Conservation (phyloP, 2,113 vertebrate genomes). For the Chionis minor region DNA sequence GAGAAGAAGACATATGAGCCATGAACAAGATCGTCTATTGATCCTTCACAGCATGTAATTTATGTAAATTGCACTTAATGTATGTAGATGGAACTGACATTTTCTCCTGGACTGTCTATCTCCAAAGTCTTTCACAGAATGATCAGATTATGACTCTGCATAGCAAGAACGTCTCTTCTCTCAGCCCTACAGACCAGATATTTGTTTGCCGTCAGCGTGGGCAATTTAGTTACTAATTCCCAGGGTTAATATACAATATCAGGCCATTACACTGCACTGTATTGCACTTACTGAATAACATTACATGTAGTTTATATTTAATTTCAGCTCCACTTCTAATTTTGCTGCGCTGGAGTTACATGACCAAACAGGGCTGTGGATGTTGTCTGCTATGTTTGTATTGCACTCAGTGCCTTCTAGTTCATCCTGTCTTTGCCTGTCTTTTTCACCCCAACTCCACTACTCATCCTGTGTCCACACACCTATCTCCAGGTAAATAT, state of each 20-base stretch:
- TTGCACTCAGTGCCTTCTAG: neutral
- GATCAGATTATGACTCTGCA: neutral
- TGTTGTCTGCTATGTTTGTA: neutral
- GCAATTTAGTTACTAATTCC: conserved; percentile 10
- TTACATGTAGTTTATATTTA: conserved; percentile 11
- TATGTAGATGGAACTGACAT: conserved; percentile 21
- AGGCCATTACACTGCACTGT: neutral
- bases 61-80: conserved; percentile 37
- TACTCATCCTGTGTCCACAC: neutral
- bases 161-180: neutral
- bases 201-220: neutral
- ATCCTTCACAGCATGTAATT: conserved; percentile 1
- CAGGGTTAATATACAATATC: neutral
- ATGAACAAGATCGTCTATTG: neutral
- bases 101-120: conserved; percentile 12
- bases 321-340: neutral
- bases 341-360: neutral
- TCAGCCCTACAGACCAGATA: neutral
- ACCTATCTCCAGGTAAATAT: neutral
- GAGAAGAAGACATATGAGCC: neutral
- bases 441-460: neutral
- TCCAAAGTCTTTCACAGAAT: neutral
- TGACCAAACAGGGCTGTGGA: neutral
- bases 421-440: neutral
- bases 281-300: neutral